Evolutionary conservation across 2,888 invertebrate genomes (phyloP).

Genomic region (Rhaphigaster nebulosa): DNA sequence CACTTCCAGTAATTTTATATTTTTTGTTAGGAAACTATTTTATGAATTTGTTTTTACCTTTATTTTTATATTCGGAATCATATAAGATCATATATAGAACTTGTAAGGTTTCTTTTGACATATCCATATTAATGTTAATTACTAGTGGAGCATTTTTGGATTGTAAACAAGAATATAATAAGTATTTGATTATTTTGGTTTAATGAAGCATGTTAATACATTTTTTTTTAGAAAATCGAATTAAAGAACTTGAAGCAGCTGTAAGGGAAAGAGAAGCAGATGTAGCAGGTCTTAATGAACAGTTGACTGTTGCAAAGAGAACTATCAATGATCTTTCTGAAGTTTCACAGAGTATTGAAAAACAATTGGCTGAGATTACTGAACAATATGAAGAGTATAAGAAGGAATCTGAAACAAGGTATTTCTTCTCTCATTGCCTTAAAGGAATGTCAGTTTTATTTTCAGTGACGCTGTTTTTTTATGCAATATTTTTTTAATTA

Average conservation of each 20-base stretch:
- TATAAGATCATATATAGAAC: slow-evolving; percentile 39
- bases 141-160: too few relatives aligned
- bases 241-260: slow-evolving; percentile 80
- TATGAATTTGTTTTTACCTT: too few relatives aligned
- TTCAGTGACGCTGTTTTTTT: background rate
- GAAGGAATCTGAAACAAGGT: slow-evolving; percentile 74
- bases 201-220: background rate
- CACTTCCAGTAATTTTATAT: too few relatives aligned
- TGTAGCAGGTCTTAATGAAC: slow-evolving; percentile 78
- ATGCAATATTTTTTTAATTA: slow-evolving; percentile 33
- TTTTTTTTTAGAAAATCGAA: slow-evolving; percentile 70
- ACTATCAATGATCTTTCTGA: slow-evolving; percentile 88
- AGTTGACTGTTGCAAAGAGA: slow-evolving; percentile 80
- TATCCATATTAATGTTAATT: too few relatives aligned
- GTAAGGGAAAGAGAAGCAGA: slow-evolving; percentile 76
- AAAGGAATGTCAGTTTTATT: background rate
- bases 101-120: background rate
- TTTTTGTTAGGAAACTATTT: background rate
- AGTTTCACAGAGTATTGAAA: slow-evolving; percentile 86
- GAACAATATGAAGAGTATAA: slow-evolving; percentile 75
- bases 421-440: slow-evolving; percentile 51
- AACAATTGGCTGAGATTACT: slow-evolving; percentile 78
- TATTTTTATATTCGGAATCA: slow-evolving; percentile 42
- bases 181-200: background rate
- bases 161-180: background rate